Conservation (phyloP, 2,888 invertebrate genomes). For the Folsomia manolachei region DNA sequence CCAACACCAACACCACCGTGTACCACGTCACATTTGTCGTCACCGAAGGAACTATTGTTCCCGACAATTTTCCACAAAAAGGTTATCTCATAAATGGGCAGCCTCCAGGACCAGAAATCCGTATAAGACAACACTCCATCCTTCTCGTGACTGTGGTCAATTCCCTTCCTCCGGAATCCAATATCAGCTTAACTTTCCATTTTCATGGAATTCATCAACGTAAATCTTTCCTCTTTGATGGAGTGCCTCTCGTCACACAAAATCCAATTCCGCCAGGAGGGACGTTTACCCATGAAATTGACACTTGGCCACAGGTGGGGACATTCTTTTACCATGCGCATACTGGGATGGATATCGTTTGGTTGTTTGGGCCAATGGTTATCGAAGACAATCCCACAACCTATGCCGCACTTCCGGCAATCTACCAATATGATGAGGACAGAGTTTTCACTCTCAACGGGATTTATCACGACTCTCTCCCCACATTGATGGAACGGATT, state of each 20-base stretch:
- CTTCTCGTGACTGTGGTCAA: constrained; percentile 29
- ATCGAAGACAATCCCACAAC: constrained; percentile 30
- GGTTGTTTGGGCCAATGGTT: constrained; percentile 35
- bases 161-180: constrained; percentile 17
- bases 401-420: constrained; percentile 20
- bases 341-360: constrained; percentile 35
- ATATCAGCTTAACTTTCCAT: constrained; percentile 21
- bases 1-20: constrained; percentile 25
- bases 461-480: constrained; percentile 29
- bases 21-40: constrained; percentile 20
- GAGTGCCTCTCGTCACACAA: constrained; percentile 39
- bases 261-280: constrained; percentile 28
- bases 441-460: constrained; percentile 34
- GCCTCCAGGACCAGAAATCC: constrained; percentile 35
- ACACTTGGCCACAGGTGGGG: constrained; percentile 36
- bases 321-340: constrained; percentile 43
- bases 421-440: constrained; percentile 38
- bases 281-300: constrained; percentile 24
- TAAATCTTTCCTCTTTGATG: constrained; percentile 33
- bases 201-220: constrained; percentile 40
- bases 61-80: constrained; percentile 31
- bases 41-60: constrained; percentile 23
- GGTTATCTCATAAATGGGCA: constrained; percentile 33
- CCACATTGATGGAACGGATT: constrained; percentile 18
- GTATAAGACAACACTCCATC: constrained; percentile 22